Evolutionary conservation across 2,113 vertebrate genomes (phyloP), one percentile per base, ranked within the genome.

Genomic region (Orycteropus afer): DNA sequence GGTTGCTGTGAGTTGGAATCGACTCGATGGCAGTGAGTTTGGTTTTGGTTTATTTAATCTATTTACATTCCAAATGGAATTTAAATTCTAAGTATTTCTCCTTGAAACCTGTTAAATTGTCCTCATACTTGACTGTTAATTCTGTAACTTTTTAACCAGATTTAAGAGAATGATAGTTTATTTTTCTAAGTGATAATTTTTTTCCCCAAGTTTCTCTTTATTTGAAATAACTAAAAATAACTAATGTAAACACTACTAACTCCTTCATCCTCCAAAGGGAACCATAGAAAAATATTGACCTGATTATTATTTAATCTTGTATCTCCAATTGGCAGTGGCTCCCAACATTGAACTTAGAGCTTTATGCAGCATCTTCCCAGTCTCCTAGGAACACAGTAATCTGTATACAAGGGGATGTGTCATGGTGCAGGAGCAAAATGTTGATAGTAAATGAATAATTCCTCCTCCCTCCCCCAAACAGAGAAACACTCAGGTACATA

Each of bases 91-190:
- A 79, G 55, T 53, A 55, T 53, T 23, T 12, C 53, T 80, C 49
- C n/a, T 78, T 92, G 22, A 94, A 86, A 49, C 32, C 37, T 53
- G 7, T 86, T 55, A 34, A 3, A 32, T 61, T 93, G 23, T 86
- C 78, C 42, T 79, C n/a, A 22, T 59, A 40, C 63, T 77, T 77
- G 32, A 37, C 8, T 86, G 45, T 89, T 92, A 79, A 3, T 49
- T 86, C 22, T 65, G 34, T 11, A 49, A 67, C 42, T 47, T 94
- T 85, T 91, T 71, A 71, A 42, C 49, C 1, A 90, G 47, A 71
- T 69, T 67, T 88, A 49, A 76, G 29, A 91, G 82, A 55, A 89
- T 80, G 51, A 37, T 95, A n/a, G 37, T 86, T 81, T 74, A 53
- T 92, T 90, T 96, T 89, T 77, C 85, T 73, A 42, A 79, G 20